Percentiles rank a stretch among this genome's conserved stretches.
These are phyloP conservation scores for Coregonus ussuriensis DNA, from an alignment of 2,797 vertebrate genomes.

Conservation along the genomic window DNA sequence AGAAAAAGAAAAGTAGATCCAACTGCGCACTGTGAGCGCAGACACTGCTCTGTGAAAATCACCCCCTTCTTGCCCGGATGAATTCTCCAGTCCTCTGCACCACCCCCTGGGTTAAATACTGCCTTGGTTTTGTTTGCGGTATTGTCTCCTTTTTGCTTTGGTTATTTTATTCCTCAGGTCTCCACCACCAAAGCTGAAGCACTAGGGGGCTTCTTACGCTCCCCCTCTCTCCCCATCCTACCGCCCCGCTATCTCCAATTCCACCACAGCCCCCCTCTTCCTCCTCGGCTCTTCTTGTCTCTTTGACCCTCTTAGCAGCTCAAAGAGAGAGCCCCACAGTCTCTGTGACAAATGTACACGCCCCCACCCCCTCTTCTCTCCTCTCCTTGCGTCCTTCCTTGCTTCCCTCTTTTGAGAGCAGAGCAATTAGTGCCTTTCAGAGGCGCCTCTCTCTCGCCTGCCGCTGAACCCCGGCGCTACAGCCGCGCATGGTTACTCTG, in stretches of 20 bases:
- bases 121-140: constrained; percentile 18
- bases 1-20: constrained; percentile 27
- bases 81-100: constrained; percentile 29
- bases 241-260: constrained; percentile 37
- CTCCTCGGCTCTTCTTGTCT: constrained; percentile 39
- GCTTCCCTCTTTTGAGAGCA: constrained; percentile 26
- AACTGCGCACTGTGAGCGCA: constrained; percentile 37
- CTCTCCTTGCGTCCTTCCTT: constrained; percentile 13
- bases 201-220: constrained; percentile 36
- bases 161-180: constrained; percentile 26
- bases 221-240: constrained; percentile 47
- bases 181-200: constrained; percentile 34
- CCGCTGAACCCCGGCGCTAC: constrained; percentile 42
- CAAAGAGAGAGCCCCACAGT: constrained; percentile 26
- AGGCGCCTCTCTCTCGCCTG: constrained; percentile 47
- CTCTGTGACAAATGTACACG: constrained; percentile 36
- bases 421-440: constrained; percentile 44
- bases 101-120: constrained; percentile 31
- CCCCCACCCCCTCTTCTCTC: constrained; percentile 24
- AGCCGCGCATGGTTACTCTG: constrained; percentile 49
- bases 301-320: constrained; percentile 50
- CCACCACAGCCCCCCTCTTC: constrained; percentile 28
- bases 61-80: constrained; percentile 12
- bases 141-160: constrained; percentile 19
- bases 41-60: constrained; percentile 32